These are phyloP conservation scores for Malurus cyaneus DNA, from an alignment of 2,113 vertebrate genomes.

Conservation along the genomic window DNA sequence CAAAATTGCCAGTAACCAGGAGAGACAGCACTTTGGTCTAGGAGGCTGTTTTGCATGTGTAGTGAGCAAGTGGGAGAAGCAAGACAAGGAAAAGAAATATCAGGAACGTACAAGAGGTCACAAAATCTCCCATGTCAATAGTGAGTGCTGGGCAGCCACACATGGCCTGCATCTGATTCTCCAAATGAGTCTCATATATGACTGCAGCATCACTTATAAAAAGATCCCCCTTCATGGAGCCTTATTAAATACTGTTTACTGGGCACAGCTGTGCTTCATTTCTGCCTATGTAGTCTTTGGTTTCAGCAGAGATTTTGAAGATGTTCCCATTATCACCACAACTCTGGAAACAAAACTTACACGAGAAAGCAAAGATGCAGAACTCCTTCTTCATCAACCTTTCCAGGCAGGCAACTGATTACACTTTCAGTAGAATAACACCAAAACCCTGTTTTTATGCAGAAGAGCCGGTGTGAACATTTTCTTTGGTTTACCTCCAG, in stretches of 20 bases:
- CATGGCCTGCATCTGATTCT: neutral
- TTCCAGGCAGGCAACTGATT: neutral
- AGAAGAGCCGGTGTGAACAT: slow-evolving; percentile 6
- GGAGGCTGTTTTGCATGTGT: neutral
- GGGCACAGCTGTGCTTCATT: slow-evolving; percentile 1
- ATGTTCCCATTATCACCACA: neutral
- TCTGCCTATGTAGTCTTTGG: neutral
- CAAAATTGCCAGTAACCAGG: neutral
- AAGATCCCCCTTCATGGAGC: neutral
- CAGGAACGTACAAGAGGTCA: neutral
- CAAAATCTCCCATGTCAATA: neutral
- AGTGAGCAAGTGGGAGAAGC: neutral
- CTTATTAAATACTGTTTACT: neutral
- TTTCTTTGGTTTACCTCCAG: slow-evolving; percentile 37
- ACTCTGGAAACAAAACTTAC: neutral
- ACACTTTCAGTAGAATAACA: neutral
- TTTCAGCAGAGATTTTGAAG: neutral
- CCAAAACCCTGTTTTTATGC: neutral
- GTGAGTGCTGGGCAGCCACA: neutral
- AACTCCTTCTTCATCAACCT: neutral
- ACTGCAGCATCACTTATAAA: neutral
- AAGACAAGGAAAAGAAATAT: neutral
- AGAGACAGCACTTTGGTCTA: neutral
- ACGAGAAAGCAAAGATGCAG: neutral
- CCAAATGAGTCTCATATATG: neutral